Conservation (phyloP, 1,140 invertebrate species). For the Phenacoccus solenopsis region DNA sequence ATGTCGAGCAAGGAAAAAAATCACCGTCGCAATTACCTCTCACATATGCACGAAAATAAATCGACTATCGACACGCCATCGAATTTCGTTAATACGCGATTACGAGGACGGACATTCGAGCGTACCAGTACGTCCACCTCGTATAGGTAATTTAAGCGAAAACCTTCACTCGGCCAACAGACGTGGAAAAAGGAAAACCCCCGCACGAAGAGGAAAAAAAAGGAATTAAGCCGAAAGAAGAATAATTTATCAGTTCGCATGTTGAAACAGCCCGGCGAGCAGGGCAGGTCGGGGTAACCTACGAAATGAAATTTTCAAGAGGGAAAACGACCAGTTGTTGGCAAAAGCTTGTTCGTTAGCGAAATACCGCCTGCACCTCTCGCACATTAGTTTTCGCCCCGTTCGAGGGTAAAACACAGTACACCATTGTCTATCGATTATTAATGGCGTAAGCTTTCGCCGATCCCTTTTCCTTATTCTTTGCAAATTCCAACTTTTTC, state of each 20-base stretch:
- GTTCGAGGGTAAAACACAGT: background rate
- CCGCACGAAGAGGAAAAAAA: background rate
- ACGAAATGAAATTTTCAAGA: constrained; percentile 11
- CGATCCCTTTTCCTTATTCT: background rate
- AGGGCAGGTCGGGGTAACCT: background rate
- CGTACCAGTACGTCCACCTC: too few species aligned
- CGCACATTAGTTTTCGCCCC: background rate
- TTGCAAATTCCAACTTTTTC: background rate
- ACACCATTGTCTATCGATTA: constrained; percentile 13
- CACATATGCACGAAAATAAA: too few species aligned
- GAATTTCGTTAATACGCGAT: too few species aligned
- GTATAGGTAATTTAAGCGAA: too few species aligned
- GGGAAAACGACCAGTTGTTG: constrained; percentile 15
- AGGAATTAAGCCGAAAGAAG: background rate
- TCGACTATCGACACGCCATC: too few species aligned
- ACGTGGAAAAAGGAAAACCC: too few species aligned
- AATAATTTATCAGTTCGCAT: constrained; percentile 16
- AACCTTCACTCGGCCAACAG: too few species aligned
- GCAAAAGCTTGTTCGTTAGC: constrained; percentile 15
- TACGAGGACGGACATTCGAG: too few species aligned
- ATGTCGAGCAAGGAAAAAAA: too few species aligned
- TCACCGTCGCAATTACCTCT: too few species aligned
- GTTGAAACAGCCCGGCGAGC: background rate
- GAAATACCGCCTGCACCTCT: background rate
- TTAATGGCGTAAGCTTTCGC: constrained; percentile 6